phyloP scores from a whole-genome alignment of 2,113 vertebrate genomes.

The Tetrao urogallus region DNA sequence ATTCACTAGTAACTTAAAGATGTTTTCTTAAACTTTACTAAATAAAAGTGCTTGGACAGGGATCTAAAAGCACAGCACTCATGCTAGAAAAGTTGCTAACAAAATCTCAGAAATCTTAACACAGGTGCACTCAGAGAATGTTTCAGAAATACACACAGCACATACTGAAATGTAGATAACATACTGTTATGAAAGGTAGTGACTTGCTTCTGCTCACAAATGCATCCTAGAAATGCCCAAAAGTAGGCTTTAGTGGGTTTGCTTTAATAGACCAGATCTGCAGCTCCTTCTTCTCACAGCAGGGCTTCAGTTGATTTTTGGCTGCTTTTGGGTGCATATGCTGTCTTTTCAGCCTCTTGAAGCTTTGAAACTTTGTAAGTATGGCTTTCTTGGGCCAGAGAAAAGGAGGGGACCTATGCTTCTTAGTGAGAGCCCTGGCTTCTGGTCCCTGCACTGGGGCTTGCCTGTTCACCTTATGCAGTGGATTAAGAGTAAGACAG shows the following conservation, averaged over 20 bases:
- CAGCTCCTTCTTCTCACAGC: background rate
- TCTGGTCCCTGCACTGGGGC: background rate
- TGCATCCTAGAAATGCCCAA: background rate
- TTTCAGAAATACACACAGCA: no score
- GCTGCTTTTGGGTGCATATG: background rate
- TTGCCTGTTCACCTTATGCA: background rate
- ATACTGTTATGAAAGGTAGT: no score
- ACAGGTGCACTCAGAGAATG: background rate
- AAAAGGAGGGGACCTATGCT: background rate
- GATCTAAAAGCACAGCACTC: background rate
- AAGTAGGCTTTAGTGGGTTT: background rate
- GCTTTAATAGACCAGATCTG: background rate
- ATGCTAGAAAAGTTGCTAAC: background rate
- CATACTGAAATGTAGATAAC: background rate
- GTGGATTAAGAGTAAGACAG: background rate
- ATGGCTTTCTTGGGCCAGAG: background rate
- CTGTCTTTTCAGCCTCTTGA: background rate
- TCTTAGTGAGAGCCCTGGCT: background rate
- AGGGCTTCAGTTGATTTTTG: background rate
- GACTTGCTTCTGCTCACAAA: background rate
- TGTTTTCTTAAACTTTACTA: constrained; percentile 14
- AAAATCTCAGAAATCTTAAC: background rate
- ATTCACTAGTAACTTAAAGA: background rate
- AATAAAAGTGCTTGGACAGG: background rate
- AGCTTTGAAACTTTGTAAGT: background rate